Base-by-base conservation (phyloP, 2,888 invertebrate species). In the Sarcophaga carnaria region DNA sequence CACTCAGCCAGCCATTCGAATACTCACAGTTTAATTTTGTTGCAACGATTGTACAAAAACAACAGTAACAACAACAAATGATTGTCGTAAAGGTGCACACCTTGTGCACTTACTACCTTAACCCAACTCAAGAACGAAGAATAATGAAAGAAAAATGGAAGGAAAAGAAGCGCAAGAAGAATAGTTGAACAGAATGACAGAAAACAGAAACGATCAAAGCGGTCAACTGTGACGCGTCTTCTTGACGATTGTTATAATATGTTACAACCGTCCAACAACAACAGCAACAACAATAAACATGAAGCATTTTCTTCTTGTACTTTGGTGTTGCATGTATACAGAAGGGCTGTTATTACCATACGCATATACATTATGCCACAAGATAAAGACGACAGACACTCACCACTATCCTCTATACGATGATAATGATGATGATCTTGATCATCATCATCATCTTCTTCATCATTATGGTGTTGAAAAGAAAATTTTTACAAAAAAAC, bases 221-320 rank as follows among this genome's bases (percentile, higher is more conserved):
- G 88, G 81, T 84, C 88, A 88, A 88, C 84, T 86, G 86, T 88
- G 88, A 86, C 86, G 86, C 80, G 84, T 88, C 88, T 86, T 88
- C 80, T 62, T 84, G 86, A 66, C 84, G 82, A 86, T 88, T 76
- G 63, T 88, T 80, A 87, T 66, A 69, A 81, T 69, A 80, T 83
- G 60, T 75, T 47, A 54, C 54, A 54, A 54, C 12, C 54, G 5
- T 14, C 17, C 12, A 17, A 12, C 14, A 54, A 54, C 54, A 37
- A 37, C 37, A 37, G 6, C 25, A 67, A 67, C 20, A 54, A 71
- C 47, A 63, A 64, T 49, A 27, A 67, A 76, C 37, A 78, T 63
- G 54, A 49, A 79, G 25, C 27, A 54, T 54, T 54, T 17, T 54
- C 54, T 54, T 54, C 54, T 54, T 54, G 17, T 54, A 54, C 17